Percentiles rank a stretch among this genome's conserved stretches.
Evolutionary conservation across 2,797 vertebrate genomes (phyloP).

Genomic region (Dryobates pubescens): DNA sequence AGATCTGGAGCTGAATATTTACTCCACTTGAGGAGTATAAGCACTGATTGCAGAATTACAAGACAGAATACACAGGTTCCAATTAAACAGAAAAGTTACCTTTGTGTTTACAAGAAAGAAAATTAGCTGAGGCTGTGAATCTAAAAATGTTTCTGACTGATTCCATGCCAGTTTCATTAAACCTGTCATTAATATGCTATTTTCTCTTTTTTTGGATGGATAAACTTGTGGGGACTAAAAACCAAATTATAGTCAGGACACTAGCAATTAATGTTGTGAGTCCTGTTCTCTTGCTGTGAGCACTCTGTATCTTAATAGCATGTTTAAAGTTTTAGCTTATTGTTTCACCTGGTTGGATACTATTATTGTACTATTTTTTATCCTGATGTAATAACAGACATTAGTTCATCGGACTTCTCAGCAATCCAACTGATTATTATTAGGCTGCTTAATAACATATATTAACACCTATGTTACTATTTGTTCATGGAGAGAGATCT

Average conservation of each 20-base stretch:
- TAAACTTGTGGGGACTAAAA: constrained; percentile 3
- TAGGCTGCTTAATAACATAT: constrained; percentile 54
- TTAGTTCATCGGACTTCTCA: constrained; percentile 48
- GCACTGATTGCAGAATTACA: background rate
- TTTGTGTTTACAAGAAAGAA: constrained; percentile 9
- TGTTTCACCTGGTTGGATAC: constrained; percentile 38
- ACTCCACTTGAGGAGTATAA: background rate
- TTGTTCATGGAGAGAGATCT: constrained; percentile 47
- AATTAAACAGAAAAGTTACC: background rate
- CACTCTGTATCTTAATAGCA: constrained; percentile 63
- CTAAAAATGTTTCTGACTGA: constrained; percentile 16
- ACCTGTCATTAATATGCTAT: background rate
- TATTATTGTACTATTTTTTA: constrained; percentile 34
- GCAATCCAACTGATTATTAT: constrained; percentile 65
- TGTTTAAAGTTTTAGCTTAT: constrained; percentile 56
- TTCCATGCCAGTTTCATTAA: constrained; percentile 20
- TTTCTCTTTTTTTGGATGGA: constrained; percentile 7
- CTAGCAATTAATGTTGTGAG: constrained; percentile 31
- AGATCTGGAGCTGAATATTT: background rate
- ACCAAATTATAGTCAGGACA: constrained; percentile 34
- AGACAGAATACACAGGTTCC: background rate
- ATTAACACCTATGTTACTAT: constrained; percentile 50
- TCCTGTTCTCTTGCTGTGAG: constrained; percentile 39
- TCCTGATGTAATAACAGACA: constrained; percentile 21
- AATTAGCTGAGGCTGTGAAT: constrained; percentile 51